Evolutionary conservation across 2,797 vertebrate species (phyloP).

Genomic region (Jordanella pulchra): DNA sequence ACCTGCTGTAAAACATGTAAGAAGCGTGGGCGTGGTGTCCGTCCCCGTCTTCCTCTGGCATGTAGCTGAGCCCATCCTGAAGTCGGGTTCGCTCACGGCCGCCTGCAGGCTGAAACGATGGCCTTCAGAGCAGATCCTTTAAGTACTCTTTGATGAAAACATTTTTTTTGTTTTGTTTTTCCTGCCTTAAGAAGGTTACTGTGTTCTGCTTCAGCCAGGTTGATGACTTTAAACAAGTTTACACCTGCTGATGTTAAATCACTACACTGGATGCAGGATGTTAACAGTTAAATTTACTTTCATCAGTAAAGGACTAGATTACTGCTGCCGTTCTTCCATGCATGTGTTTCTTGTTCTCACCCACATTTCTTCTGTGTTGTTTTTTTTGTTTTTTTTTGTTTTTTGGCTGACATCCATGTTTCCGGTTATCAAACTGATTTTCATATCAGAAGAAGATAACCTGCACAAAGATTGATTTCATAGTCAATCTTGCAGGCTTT

Average conservation of each 20-base stretch:
- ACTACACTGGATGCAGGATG: neutral
- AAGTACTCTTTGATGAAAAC: constrained; percentile 19
- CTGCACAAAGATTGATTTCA: too few species aligned
- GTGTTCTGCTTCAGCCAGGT: constrained; percentile 2
- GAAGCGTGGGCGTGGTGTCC: constrained; percentile 11
- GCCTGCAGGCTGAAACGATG: neutral
- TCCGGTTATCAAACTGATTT: too few species aligned
- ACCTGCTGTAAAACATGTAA: neutral
- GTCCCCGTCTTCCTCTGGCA: neutral
- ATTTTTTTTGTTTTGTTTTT: constrained; percentile 18
- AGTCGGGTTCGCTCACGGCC: neutral
- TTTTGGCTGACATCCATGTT: too few species aligned
- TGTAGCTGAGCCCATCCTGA: too few species aligned
- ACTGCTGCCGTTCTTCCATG: neutral
- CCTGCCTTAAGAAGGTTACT: constrained; percentile 17
- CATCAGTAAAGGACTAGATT: neutral
- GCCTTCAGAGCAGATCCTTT: constrained; percentile 24
- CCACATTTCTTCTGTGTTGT: too few species aligned
- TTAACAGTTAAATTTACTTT: neutral
- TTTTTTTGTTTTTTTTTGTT: too few species aligned
- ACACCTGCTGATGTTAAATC: neutral
- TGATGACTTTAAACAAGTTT: constrained; percentile 24
- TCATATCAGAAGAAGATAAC: too few species aligned
- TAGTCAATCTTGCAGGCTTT: too few species aligned
- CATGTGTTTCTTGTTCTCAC: neutral